Evolutionary conservation across 2,888 invertebrate genomes (phyloP).

Genomic region (Notodonta ziczac): DNA sequence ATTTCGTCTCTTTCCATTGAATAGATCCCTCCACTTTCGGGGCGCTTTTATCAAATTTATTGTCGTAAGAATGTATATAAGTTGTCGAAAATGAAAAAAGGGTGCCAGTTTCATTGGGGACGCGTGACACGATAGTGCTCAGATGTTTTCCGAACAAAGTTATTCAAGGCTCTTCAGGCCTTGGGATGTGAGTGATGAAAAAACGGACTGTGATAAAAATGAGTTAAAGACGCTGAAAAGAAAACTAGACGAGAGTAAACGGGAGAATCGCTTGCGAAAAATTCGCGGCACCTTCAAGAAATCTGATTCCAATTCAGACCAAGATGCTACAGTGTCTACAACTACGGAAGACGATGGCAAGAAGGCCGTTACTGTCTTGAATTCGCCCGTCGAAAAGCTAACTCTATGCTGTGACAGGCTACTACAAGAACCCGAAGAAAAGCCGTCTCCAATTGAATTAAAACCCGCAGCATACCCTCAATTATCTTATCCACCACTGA

Average conservation of each 20-base stretch:
- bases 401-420: slow-evolving; percentile 71
- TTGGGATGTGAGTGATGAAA: slow-evolving; percentile 82
- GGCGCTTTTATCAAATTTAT: slow-evolving; percentile 82
- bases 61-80: slow-evolving; percentile 82
- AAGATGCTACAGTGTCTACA: slow-evolving; percentile 85
- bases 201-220: slow-evolving; percentile 39
- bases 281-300: slow-evolving; percentile 75
- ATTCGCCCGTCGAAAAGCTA: slow-evolving; percentile 71
- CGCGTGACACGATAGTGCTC: slow-evolving; percentile 59
- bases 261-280: slow-evolving; percentile 74
- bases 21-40: slow-evolving; percentile 78
- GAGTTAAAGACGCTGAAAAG: slow-evolving; percentile 53
- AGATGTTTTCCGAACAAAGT: slow-evolving; percentile 72
- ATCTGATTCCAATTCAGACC: slow-evolving; percentile 61
- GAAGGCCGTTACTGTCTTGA: slow-evolving; percentile 20
- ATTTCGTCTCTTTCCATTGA: slow-evolving; percentile 82
- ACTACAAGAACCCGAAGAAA: slow-evolving; percentile 53
- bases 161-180: slow-evolving; percentile 85
- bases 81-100: slow-evolving; percentile 74
- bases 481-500: slow-evolving; percentile 48
- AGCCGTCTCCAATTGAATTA: slow-evolving; percentile 26
- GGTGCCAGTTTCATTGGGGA: slow-evolving; percentile 71
- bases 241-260: slow-evolving; percentile 57
- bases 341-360: slow-evolving; percentile 72
- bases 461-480: slow-evolving; percentile 26